phyloP scores from a whole-genome alignment of 1,140 invertebrate genomes.

The Octopus sinensis region DNA sequence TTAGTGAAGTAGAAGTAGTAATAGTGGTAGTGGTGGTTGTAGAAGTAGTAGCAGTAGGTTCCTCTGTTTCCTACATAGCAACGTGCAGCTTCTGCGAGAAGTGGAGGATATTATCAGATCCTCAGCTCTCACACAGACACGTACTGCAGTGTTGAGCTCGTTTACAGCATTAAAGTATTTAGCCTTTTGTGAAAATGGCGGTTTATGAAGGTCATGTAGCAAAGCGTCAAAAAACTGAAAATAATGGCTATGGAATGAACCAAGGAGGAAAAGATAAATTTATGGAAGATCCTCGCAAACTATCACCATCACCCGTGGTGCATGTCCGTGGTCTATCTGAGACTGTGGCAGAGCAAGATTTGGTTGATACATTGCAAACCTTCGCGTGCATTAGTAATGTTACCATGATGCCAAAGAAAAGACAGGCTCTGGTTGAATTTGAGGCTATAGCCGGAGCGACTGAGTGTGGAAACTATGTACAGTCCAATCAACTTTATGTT shows the following conservation, averaged over 20 bases:
- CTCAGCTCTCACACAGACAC: neutral
- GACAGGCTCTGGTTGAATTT: slow-evolving; percentile 58
- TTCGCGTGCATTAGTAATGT: slow-evolving; percentile 58
- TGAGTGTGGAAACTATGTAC: slow-evolving; percentile 50
- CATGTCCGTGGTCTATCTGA: slow-evolving; percentile 54
- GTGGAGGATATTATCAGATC: neutral
- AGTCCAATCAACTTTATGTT: slow-evolving; percentile 55
- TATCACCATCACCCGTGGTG: slow-evolving; percentile 51
- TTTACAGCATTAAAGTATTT: neutral
- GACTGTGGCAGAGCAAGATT: slow-evolving; percentile 46
- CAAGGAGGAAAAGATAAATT: slow-evolving; percentile 31
- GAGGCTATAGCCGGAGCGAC: slow-evolving; percentile 52
- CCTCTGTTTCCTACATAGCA: neutral
- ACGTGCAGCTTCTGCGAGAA: neutral
- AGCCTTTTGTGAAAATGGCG: slow-evolving; percentile 29
- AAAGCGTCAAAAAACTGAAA: slow-evolving; percentile 52
- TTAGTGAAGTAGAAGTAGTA: too few relatives aligned
- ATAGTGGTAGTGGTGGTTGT: too few relatives aligned
- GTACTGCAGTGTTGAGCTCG: neutral
- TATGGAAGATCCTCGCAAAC: slow-evolving; percentile 48
- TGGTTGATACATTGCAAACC: slow-evolving; percentile 51
- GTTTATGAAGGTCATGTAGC: slow-evolving; percentile 50
- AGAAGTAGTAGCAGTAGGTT: neutral
- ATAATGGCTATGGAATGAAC: slow-evolving; percentile 36
- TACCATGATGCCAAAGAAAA: slow-evolving; percentile 56